Evolutionary conservation across 2,888 invertebrate species (phyloP), one percentile per base, ranked within the genome.

Genomic region (Fissipunctia ypsillon): DNA sequence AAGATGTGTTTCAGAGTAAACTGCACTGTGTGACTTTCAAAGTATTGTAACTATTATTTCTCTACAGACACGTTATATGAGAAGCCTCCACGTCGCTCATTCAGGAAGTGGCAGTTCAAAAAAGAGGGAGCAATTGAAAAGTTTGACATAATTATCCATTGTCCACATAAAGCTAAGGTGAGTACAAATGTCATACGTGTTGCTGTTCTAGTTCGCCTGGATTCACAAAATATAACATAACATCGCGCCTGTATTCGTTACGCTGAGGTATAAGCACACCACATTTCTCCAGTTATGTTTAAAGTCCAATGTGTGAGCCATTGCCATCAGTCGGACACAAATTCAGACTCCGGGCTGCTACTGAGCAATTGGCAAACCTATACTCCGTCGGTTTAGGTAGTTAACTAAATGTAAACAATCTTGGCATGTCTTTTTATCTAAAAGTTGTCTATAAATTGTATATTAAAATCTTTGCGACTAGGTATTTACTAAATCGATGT

Each of bases 21-120:
- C 25, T 12, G 6, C 10, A 35, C n/a, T 19, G 10, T 16, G 14
- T 38, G 14, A 28, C 10, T 69, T 22, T 28, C 14, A 9, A 43
- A 10, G 1, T 52, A 41, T 57, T 57, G 3, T 16, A 14, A 61
- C 9, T 28, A 19, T 19, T 9, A 43, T 64, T 59, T 67, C 5
- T 50, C 77, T 80, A 12, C 88, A 95, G 95, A 89, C 12, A 89
- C 93, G 3, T 52, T 85, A 28, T 93, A 89, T 59, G 93, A 91
- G 63, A 75, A 75, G 0, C 95, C 95, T 0, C 91, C 94, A 0
- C 92, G 89, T 12, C 88, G 95, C 1, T 95, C 95, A 1, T 96
- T 87, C 81, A 92, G 76, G 43, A 93, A 90, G 22, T 95, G 94
- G 94, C 86, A 86, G 52, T 65, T 95, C 12, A 86, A 71, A 2